phyloP scores from a whole-genome alignment of 92 coral and sea anemone genomes.

The Porites lobata region DNA sequence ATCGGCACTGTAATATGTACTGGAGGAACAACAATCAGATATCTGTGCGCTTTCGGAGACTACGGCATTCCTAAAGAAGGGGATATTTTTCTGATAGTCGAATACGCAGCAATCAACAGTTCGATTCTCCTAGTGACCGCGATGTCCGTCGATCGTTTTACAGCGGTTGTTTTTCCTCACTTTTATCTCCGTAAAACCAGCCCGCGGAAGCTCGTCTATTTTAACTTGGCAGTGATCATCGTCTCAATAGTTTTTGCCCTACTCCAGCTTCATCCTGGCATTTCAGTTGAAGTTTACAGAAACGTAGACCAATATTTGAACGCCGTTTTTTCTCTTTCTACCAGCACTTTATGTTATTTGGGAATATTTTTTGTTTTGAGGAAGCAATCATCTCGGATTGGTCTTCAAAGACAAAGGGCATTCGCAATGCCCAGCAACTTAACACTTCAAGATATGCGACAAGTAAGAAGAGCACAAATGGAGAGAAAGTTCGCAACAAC shows the following conservation, averaged over 20 bases:
- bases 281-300: neutral
- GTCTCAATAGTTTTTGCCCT: neutral
- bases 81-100: neutral
- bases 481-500: neutral
- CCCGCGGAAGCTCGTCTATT: neutral
- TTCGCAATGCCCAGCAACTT: neutral
- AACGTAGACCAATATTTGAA: neutral
- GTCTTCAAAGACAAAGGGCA: neutral
- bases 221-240: neutral
- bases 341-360: neutral
- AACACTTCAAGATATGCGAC: neutral
- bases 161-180: neutral
- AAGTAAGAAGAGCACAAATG: neutral
- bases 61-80: neutral
- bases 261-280: neutral
- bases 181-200: slow-evolving; percentile 6
- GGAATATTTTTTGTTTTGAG: neutral
- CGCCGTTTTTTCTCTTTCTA: neutral
- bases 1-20: neutral
- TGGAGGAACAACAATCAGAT: neutral
- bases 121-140: slow-evolving; percentile 8
- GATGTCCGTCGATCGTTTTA: slow-evolving; percentile 3
- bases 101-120: neutral
- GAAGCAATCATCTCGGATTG: neutral
- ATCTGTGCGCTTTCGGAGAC: neutral